phyloP scores from a whole-genome alignment of 2,888 invertebrate species.

The Galerucella pusilla region DNA sequence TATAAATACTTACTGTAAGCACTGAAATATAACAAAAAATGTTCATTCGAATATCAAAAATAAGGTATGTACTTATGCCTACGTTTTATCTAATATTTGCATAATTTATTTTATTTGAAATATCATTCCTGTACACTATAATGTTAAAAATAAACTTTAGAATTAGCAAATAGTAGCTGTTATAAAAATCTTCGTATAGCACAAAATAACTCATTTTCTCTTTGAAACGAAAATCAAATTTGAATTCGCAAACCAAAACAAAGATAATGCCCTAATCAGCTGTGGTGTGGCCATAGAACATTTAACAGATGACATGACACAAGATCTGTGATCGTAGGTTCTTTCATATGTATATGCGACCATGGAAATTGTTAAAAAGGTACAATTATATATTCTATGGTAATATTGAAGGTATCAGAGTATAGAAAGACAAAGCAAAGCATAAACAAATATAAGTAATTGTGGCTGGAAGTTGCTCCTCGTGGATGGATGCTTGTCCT shows the following conservation, averaged over 20 bases:
- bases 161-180: background rate
- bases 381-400: too few relatives aligned
- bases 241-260: background rate
- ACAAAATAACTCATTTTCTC: background rate
- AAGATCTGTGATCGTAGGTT: background rate
- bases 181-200: background rate
- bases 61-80: background rate
- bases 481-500: too few relatives aligned
- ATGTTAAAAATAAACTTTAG: background rate
- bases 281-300: background rate
- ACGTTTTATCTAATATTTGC: background rate
- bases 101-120: background rate
- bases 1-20: background rate
- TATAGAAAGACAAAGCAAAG: too few relatives aligned
- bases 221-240: background rate
- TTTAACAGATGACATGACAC: background rate
- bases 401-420: too few relatives aligned
- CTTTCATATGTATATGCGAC: background rate
- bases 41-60: background rate
- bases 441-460: too few relatives aligned
- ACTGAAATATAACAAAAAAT: background rate
- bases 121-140: background rate
- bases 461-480: too few relatives aligned
- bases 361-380: too few relatives aligned
- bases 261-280: background rate